These are phyloP conservation scores for Sarcophilus harrisii DNA, from an alignment of 2,797 vertebrate species.

Conservation along the genomic window DNA sequence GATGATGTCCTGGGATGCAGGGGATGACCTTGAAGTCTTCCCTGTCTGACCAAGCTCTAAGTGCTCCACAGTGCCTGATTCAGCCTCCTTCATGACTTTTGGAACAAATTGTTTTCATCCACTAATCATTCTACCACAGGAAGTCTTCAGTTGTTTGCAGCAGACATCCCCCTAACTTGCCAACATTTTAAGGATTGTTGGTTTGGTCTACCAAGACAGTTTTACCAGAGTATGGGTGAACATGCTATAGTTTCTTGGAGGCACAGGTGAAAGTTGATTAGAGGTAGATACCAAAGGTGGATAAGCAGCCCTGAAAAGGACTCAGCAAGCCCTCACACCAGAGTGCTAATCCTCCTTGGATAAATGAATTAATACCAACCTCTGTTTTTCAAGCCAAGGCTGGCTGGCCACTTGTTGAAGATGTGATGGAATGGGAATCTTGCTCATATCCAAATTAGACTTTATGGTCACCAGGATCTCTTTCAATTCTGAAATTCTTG, in stretches of 20 bases:
- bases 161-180: not conserved
- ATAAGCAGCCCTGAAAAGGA: not conserved
- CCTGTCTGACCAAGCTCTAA: not conserved
- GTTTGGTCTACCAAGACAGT: not conserved
- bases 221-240: not conserved
- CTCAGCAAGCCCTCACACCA: not conserved
- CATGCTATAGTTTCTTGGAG: not conserved
- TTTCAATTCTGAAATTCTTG: not conserved
- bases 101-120: not conserved
- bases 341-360: not conserved
- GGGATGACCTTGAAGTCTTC: not conserved
- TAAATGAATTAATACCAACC: not conserved
- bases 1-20: not conserved
- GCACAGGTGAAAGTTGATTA: not conserved
- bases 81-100: not conserved
- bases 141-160: not conserved
- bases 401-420: not conserved
- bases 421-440: not conserved
- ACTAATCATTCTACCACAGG: not conserved
- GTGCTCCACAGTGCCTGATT: not conserved
- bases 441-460: not conserved
- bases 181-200: not conserved
- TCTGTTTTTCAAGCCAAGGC: not conserved
- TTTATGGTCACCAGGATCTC: not conserved
- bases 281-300: not conserved